Evolutionary conservation across 2,797 vertebrate species (phyloP), one percentile per base, ranked within the genome.

Genomic region (Sebastes minor): DNA sequence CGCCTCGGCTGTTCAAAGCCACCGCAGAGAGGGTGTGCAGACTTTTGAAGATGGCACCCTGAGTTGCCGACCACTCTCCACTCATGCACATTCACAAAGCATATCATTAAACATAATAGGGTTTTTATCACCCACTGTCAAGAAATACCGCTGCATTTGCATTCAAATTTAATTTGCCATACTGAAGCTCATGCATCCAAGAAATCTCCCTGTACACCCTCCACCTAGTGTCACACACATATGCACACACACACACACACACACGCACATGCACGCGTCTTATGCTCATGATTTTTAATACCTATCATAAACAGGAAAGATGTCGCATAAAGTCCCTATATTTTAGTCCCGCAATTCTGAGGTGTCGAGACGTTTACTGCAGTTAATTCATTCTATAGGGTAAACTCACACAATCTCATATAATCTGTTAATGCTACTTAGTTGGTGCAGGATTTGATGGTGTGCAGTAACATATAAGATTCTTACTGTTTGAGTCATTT

Each of bases 81-180:
- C 93, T 95, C 93, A 91, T 95, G 94, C 94, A 95, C 94, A 95
- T 94, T 96, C 95, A 94, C 95, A 96, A 95, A 95, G 95, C 95
- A 95, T 95, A 95, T 96, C 94, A 95, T 96, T 96, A 96, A 95
- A 96, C 95, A 95, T 95, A 96, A 96, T 95, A 94, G 95, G 95
- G 93, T 93, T 96, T 96, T 96, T 96, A 96, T 96, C 95, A 95
- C 93, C 68, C 78, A 93, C 95, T 95, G 95, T 96, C 95, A 95
- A 93, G 93, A 92, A 95, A 96, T 95, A 95, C 93, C 75, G 91
- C 94, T 94, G 93, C 94, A 96, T 96, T 96, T 96, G 95, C 95
- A 95, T 95, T 95, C 93, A 94, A 95, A 96, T 96, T 95, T 96
- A 95, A 96, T 96, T 96, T 95, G 92, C 93, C 94, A 87, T 95